phyloP scores from a whole-genome alignment of 2,888 invertebrate species.

The Noctua janthe region DNA sequence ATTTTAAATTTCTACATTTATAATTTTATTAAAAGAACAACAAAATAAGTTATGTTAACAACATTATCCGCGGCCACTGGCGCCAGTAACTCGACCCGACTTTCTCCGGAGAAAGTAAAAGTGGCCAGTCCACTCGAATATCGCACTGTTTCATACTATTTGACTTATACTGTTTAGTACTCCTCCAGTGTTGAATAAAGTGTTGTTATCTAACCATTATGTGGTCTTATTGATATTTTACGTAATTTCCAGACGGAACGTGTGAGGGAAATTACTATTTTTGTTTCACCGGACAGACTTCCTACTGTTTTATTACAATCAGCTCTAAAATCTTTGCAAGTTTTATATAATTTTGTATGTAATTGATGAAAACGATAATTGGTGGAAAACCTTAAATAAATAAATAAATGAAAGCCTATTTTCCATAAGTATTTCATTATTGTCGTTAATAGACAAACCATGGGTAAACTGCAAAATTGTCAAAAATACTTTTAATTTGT shows the following conservation, averaged over 20 bases:
- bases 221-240: constrained; percentile 37
- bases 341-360: neutral
- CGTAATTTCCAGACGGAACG: constrained; percentile 34
- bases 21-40: constrained; percentile 11
- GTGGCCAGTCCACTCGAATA: constrained; percentile 63
- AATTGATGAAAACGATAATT: neutral
- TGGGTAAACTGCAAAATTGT: neutral
- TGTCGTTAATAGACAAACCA: neutral
- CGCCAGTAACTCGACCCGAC: constrained; percentile 51
- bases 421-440: neutral
- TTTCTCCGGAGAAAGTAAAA: constrained; percentile 68
- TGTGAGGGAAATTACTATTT: neutral
- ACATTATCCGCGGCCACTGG: constrained; percentile 28
- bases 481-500: neutral
- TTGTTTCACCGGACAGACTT: neutral
- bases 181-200: constrained; percentile 40
- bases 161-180: constrained; percentile 28
- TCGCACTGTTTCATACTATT: constrained; percentile 56
- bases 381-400: neutral
- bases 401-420: neutral
- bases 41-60: constrained; percentile 36
- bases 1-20: neutral
- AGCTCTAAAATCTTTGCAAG: neutral
- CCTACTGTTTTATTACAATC: neutral
- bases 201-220: constrained; percentile 52